A percentile compares a stretch with the other conserved stretches of the same genome.
Evolutionary conservation across 2,888 invertebrate species (phyloP).

Genomic region (Apotomis capreana): DNA sequence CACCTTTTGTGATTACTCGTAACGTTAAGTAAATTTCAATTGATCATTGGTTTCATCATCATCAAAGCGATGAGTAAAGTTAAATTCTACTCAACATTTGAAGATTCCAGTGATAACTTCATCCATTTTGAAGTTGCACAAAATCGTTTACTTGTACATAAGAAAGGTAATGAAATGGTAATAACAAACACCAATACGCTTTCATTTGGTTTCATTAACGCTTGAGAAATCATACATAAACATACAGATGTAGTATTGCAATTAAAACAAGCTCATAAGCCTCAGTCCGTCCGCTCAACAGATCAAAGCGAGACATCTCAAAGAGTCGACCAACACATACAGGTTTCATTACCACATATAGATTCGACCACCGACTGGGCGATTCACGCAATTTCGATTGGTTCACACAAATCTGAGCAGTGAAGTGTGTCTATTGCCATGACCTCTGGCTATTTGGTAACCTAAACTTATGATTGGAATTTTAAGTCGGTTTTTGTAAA

Average conservation of each 20-base stretch:
- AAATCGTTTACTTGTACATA: too few relatives aligned
- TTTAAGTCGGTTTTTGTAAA: too few relatives aligned
- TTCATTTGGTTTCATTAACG: neutral
- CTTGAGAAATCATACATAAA: neutral
- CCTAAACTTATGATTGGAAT: too few relatives aligned
- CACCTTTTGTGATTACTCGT: neutral
- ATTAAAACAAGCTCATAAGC: slow-evolving; percentile 31
- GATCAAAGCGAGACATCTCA: slow-evolving; percentile 26
- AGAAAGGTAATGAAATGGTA: too few relatives aligned
- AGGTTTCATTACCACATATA: slow-evolving; percentile 7
- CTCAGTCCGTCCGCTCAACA: slow-evolving; percentile 14
- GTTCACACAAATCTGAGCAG: slow-evolving; percentile 1
- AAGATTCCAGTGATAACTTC: too few relatives aligned
- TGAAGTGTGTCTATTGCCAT: neutral
- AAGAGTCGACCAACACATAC: slow-evolving; percentile 16
- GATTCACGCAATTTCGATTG: slow-evolving; percentile 11
- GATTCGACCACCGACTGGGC: neutral
- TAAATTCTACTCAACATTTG: too few relatives aligned
- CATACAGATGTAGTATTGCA: slow-evolving; percentile 6
- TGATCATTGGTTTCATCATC: neutral
- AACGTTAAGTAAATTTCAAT: too few relatives aligned
- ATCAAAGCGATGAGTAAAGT: neutral
- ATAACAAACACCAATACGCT: too few relatives aligned
- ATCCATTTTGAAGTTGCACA: too few relatives aligned
- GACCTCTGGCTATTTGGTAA: neutral